Percentiles rank a stretch among this genome's conserved stretches.
phyloP scores from a whole-genome alignment of 2,888 invertebrate species.

The Pharmacophagus antenor region DNA sequence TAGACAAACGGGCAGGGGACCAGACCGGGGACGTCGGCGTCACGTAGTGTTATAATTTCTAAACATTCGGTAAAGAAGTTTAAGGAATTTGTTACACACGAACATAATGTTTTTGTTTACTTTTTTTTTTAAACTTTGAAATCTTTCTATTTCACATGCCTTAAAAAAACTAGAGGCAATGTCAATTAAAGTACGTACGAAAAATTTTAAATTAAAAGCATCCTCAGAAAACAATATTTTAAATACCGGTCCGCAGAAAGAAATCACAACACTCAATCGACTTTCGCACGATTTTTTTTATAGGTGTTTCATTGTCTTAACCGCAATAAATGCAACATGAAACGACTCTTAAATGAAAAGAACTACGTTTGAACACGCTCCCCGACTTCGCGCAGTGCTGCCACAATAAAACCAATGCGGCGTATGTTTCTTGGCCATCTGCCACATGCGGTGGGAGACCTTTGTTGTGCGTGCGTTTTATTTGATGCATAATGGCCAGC shows the following conservation, averaged over 20 bases:
- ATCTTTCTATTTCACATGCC: background rate
- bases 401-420: conserved; percentile 15
- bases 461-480: conserved; percentile 16
- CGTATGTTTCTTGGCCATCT: conserved; percentile 27
- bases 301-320: conserved; percentile 18
- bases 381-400: conserved; percentile 9
- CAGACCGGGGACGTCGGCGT: no score
- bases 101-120: no score
- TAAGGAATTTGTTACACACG: no score
- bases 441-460: conserved; percentile 13
- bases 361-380: conserved; percentile 6
- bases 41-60: no score
- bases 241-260: conserved; percentile 1
- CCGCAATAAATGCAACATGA: conserved; percentile 6
- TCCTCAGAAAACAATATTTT: background rate
- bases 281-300: conserved; percentile 8
- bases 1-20: no score
- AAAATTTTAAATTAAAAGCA: no score
- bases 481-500: conserved; percentile 1
- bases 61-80: no score
- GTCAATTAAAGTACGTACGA: no score
- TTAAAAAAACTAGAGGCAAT: no score
- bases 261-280: conserved; percentile 13
- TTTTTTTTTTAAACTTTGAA: background rate
- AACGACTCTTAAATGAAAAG: conserved; percentile 11